A percentile compares a stretch with the other conserved stretches of the same genome.
Evolutionary conservation across 2,888 invertebrate species (phyloP).

Genomic region (Tillus elongatus): DNA sequence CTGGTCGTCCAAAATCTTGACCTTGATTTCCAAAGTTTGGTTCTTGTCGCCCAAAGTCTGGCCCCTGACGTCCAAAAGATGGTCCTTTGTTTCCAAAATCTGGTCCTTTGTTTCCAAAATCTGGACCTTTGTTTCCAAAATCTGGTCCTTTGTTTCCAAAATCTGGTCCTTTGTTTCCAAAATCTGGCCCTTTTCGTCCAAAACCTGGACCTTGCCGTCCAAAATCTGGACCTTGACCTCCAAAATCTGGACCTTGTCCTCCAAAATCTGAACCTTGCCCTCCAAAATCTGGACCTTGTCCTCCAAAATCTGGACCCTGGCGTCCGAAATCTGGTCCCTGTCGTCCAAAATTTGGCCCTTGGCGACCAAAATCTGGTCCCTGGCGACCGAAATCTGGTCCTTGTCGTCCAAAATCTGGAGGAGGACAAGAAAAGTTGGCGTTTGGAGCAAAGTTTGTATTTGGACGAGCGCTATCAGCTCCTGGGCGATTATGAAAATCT

Average conservation of each 20-base stretch:
- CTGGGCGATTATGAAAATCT: too few species aligned
- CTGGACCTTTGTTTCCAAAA: background rate
- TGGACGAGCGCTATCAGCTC: too few species aligned
- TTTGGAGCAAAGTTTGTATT: constrained; percentile 4
- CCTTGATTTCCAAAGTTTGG: background rate
- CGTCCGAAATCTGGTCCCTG: too few species aligned
- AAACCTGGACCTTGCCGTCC: background rate
- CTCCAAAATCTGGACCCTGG: too few species aligned
- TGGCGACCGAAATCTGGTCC: too few species aligned
- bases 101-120: constrained; percentile 2
- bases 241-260: too few species aligned
- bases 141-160: background rate
- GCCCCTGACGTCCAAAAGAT: too few species aligned
- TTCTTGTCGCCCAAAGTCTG: background rate
- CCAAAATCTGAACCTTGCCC: background rate
- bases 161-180: constrained; percentile 1
- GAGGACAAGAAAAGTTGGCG: too few species aligned
- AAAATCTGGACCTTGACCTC: too few species aligned
- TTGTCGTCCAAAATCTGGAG: too few species aligned
- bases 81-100: background rate
- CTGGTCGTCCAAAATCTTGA: background rate
- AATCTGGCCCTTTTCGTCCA: background rate
- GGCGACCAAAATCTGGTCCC: too few species aligned
- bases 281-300: background rate
- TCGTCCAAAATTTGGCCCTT: too few species aligned